A percentile compares a stretch with the other conserved stretches of the same genome.
Conservation (phyloP, 1,140 invertebrate genomes). For the Calliopsis andreniformis region DNA sequence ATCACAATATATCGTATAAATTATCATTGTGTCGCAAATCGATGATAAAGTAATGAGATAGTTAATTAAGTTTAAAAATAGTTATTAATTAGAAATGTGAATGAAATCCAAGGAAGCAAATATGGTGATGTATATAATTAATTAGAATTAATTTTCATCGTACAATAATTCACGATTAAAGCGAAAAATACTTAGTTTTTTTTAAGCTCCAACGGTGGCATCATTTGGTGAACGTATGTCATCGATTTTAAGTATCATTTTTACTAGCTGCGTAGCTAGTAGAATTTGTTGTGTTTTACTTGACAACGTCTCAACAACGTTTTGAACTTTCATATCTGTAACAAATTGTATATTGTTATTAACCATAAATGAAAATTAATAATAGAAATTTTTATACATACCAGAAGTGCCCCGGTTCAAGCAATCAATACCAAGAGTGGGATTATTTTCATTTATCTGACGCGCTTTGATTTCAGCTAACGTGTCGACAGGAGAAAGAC, state of each 20-base stretch:
- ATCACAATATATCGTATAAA: slow-evolving; percentile 48
- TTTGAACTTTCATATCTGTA: slow-evolving; percentile 97
- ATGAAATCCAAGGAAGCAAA: slow-evolving; percentile 51
- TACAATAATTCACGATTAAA: slow-evolving; percentile 28
- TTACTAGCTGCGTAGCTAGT: slow-evolving; percentile 97
- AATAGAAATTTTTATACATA: slow-evolving; percentile 70
- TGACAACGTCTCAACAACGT: slow-evolving; percentile 98
- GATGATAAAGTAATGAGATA: background rate
- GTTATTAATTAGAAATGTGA: slow-evolving; percentile 43
- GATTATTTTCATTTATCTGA: slow-evolving; percentile 93
- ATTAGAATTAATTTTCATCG: slow-evolving; percentile 22
- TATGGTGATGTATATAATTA: slow-evolving; percentile 8
- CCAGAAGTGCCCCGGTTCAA: slow-evolving; percentile 91
- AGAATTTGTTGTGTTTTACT: slow-evolving; percentile 99
- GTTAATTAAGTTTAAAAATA: slow-evolving; percentile 24
- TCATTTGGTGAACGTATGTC: slow-evolving; percentile 93
- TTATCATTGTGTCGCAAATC: slow-evolving; percentile 26
- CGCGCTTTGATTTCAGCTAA: slow-evolving; percentile 95
- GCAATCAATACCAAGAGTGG: slow-evolving; percentile 97
- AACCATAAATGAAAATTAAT: background rate
- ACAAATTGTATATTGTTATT: slow-evolving; percentile 58
- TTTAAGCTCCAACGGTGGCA: slow-evolving; percentile 50
- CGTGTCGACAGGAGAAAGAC: slow-evolving; percentile 94
- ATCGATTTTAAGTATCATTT: slow-evolving; percentile 99
- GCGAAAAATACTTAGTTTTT: background rate